These are phyloP conservation scores for Ophraella communa DNA, from an alignment of 2,888 invertebrate species.

Conservation along the genomic window DNA sequence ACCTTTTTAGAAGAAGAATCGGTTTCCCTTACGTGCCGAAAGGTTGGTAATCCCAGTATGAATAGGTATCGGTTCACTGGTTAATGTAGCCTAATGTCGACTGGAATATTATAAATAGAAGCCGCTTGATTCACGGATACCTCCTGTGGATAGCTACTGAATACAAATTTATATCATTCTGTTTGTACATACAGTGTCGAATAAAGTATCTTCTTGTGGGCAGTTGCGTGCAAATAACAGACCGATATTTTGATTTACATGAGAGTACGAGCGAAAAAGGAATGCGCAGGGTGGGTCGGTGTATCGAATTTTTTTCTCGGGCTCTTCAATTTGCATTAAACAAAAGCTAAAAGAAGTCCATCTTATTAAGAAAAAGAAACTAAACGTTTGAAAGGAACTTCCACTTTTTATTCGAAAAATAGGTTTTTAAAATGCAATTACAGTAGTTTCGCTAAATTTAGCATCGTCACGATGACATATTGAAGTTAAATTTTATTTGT, in stretches of 20 bases:
- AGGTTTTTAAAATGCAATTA: too few relatives aligned
- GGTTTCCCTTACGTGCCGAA: conserved; percentile 17
- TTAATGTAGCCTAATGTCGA: conserved; percentile 55
- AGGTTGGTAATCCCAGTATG: conserved; percentile 33
- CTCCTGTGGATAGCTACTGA: conserved; percentile 33
- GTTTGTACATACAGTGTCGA: conserved; percentile 22
- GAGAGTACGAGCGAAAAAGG: neutral
- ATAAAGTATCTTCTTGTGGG: conserved; percentile 5
- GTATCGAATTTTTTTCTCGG: neutral
- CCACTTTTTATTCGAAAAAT: too few relatives aligned
- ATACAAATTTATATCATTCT: conserved; percentile 20
- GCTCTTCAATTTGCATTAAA: neutral
- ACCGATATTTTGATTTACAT: conserved; percentile 3
- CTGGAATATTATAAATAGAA: conserved; percentile 43
- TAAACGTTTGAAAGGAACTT: too few relatives aligned
- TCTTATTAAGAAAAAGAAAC: too few relatives aligned
- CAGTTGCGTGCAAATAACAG: conserved; percentile 7
- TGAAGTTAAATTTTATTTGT: too few relatives aligned
- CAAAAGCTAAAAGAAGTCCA: too few relatives aligned
- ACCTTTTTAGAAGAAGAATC: conserved; percentile 34
- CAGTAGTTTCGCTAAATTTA: too few relatives aligned
- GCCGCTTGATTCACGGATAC: conserved; percentile 31
- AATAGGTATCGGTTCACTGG: conserved; percentile 49
- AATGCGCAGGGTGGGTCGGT: neutral
- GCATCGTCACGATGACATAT: too few relatives aligned